phyloP scores from a whole-genome alignment of 2,888 invertebrate species.

The Acrocera orbiculus region DNA sequence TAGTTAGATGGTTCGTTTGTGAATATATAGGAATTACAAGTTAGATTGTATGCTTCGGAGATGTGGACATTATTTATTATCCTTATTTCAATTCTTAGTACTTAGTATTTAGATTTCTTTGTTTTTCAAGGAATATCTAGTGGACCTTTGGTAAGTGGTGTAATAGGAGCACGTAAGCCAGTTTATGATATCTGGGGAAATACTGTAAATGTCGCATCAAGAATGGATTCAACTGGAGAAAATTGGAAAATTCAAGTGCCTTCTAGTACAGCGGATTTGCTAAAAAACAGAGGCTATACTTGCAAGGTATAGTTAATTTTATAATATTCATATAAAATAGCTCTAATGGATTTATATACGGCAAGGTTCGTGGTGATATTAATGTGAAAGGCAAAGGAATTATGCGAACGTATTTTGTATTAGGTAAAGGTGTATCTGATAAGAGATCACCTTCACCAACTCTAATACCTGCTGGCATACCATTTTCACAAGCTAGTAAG shows the following conservation, averaged over 20 bases:
- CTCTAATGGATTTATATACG: no score
- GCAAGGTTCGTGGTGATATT: slow-evolving; percentile 66
- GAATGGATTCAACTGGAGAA: slow-evolving; percentile 88
- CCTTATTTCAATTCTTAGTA: no score
- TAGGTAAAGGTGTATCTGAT: slow-evolving; percentile 36
- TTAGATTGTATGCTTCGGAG: no score
- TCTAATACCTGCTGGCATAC: slow-evolving; percentile 24
- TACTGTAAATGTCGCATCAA: slow-evolving; percentile 90
- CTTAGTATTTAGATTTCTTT: no score
- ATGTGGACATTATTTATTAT: no score
- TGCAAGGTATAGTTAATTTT: slow-evolving; percentile 22
- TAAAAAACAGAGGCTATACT: slow-evolving; percentile 26
- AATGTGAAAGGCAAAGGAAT: slow-evolving; percentile 89
- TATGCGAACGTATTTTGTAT: slow-evolving; percentile 90
- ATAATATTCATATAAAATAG: neutral
- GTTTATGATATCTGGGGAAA: slow-evolving; percentile 97
- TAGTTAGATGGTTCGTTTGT: no score
- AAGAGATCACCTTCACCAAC: slow-evolving; percentile 27
- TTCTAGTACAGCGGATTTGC: slow-evolving; percentile 58
- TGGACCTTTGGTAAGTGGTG: slow-evolving; percentile 85
- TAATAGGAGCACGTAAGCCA: slow-evolving; percentile 88
- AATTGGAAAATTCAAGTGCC: slow-evolving; percentile 84
- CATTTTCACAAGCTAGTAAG: slow-evolving; percentile 38
- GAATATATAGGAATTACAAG: no score
- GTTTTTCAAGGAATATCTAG: slow-evolving; percentile 77